Base-by-base conservation (phyloP, 2,797 vertebrate species). In the Sciaenops ocellatus region DNA sequence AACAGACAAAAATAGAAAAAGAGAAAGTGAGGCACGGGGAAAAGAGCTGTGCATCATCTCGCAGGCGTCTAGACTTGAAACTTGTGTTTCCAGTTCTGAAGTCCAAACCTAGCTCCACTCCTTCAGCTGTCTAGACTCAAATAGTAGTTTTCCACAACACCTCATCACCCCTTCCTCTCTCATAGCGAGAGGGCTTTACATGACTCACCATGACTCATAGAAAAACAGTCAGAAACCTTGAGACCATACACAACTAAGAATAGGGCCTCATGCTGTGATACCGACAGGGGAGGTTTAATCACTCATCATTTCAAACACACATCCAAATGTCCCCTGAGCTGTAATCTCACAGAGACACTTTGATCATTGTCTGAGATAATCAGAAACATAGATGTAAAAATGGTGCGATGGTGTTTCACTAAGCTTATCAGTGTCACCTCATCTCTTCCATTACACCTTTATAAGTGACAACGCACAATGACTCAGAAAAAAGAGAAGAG, bases 101-200 rank as follows among this genome's bases (percentile, higher is more conserved):
- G 89, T 94, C 90, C 87, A 92, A 90, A 87, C 70, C 69, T 6
- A 82, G 76, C 87, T 90, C 74, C 71, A 87, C 82, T 91, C 88
- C 83, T 91, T 92, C 73, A 83, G 82, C 86, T 84, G 92, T 92
- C 91, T 92, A 89, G 92, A 92, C 90, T 86, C 81, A 84, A 90
- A 87, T 87, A 90, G 89, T 83, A 80, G 87, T 92, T 94, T 94
- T 94, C 93, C 93, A 92, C 92, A 90, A 88, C 93, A 93, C 92
- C 87, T 93, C 92, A 90, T 93, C 87, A 80, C 80, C 85, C 72
- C 85, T 62, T 80, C 83, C 86, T 61, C 75, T 71, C 76, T 38
- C 71, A 73, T 73, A 88, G 89, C 41, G 72, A 88, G 79, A 87
- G 78, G 26, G 67, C 80, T 92, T 80, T 75, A 89, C 85, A 83